phyloP scores from a whole-genome alignment of 1,140 invertebrate genomes.

The Platyscapa corneri region DNA sequence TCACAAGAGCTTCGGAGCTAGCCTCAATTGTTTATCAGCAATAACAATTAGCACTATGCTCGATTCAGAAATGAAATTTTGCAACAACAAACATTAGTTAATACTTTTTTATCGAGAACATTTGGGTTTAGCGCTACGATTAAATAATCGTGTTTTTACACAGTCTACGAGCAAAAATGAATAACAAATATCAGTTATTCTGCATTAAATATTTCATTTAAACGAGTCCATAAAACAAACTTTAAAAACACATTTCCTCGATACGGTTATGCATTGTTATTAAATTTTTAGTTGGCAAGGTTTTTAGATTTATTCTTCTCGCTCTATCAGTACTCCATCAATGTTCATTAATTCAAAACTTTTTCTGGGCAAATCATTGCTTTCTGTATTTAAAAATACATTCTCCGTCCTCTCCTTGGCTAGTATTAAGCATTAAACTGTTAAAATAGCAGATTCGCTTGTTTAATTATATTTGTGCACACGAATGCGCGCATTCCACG shows the following conservation, averaged over 20 bases:
- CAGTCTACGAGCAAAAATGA: background rate
- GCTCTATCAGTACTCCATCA: too few relatives aligned
- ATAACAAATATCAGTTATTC: background rate
- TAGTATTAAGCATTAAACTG: background rate
- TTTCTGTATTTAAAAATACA: background rate
- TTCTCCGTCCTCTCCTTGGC: background rate
- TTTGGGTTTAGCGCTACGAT: background rate
- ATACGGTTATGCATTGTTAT: too few relatives aligned
- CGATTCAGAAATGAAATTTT: background rate
- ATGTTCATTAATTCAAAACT: background rate
- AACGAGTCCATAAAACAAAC: too few relatives aligned
- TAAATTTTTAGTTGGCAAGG: background rate
- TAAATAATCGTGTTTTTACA: background rate
- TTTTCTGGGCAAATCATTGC: background rate
- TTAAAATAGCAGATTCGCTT: background rate
- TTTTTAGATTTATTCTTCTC: too few relatives aligned
- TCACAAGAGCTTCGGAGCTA: background rate
- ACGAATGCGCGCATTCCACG: background rate
- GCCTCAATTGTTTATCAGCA: background rate
- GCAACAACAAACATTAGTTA: background rate
- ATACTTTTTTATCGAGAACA: background rate
- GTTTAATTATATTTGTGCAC: background rate
- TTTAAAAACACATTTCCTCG: background rate
- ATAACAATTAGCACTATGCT: background rate
- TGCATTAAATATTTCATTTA: background rate